phyloP scores from a whole-genome alignment of 2,113 vertebrate genomes.

The Ardeotis arabs region DNA sequence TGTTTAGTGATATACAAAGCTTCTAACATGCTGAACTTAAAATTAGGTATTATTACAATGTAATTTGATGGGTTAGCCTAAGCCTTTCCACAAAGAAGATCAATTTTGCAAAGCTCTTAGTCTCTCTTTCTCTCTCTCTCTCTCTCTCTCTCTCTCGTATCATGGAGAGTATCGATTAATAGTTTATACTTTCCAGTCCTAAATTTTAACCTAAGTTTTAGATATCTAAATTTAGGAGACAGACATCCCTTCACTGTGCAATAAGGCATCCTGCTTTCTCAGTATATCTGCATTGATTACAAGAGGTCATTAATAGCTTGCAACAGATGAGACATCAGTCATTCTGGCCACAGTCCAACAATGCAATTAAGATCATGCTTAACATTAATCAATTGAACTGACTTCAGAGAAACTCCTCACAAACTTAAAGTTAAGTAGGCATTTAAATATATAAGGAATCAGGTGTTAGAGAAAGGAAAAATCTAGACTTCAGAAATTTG shows the following conservation, averaged over 20 bases:
- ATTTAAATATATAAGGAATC: not conserved
- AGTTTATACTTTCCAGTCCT: not conserved
- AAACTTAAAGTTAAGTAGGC: not conserved
- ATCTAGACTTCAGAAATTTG: not conserved
- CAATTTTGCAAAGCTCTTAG: too few relatives aligned
- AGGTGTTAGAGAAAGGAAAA: not conserved
- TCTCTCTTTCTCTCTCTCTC: too few relatives aligned
- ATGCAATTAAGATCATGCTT: constrained; percentile 21
- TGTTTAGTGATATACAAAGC: not conserved
- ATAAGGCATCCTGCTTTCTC: not conserved
- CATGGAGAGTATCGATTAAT: not conserved
- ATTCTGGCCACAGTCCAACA: constrained; percentile 15
- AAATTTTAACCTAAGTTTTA: not conserved
- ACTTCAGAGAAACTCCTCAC: not conserved
- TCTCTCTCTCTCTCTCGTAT: not conserved
- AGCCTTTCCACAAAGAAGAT: not conserved
- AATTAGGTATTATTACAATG: not conserved
- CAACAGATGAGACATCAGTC: not conserved
- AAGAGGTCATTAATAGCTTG: not conserved
- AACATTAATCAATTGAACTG: constrained; percentile 20
- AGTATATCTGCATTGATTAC: not conserved
- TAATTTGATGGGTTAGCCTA: not conserved
- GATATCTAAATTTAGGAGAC: not conserved
- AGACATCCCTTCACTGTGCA: not conserved
- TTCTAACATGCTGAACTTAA: not conserved